A percentile compares a stretch with the other conserved stretches of the same genome.
Conservation (phyloP, 2,113 vertebrate species). For the Macquaria australasica region DNA sequence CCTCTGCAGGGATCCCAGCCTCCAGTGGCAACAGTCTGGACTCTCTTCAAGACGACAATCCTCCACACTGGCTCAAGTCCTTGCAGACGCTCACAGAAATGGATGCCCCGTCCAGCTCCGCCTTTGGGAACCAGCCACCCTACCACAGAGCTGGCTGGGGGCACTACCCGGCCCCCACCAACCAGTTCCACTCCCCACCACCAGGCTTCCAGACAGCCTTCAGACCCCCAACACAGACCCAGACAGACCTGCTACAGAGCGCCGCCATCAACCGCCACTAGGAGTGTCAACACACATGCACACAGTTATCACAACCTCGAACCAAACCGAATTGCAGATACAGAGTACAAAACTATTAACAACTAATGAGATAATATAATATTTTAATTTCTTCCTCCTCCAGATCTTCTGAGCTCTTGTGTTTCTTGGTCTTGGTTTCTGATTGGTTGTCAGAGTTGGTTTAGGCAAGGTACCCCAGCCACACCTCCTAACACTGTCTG, state of each 20-base stretch:
- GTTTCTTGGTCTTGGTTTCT: slow-evolving; percentile 7
- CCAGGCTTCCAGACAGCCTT: slow-evolving; percentile 25
- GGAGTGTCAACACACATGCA: neutral
- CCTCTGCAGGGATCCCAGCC: slow-evolving; percentile 7
- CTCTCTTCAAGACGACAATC: slow-evolving; percentile 8
- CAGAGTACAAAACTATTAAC: slow-evolving; percentile 15
- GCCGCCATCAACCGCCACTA: neutral
- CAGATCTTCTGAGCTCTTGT: neutral
- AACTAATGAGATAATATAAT: slow-evolving; percentile 4
- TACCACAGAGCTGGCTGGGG: slow-evolving; percentile 19
- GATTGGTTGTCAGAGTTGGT: slow-evolving; percentile 41
- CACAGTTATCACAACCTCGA: neutral
- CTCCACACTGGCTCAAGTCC: slow-evolving; percentile 31
- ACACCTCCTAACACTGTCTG: slow-evolving; percentile 35
- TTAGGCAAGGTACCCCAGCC: slow-evolving; percentile 72
- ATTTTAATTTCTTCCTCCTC: neutral
- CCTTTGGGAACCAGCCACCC: neutral
- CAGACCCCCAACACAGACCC: slow-evolving; percentile 13
- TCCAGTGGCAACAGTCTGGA: neutral
- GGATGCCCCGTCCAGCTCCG: neutral
- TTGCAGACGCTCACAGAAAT: slow-evolving; percentile 20
- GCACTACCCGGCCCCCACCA: neutral
- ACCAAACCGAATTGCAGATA: neutral
- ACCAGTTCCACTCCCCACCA: slow-evolving; percentile 10
- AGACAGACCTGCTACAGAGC: slow-evolving; percentile 22